phyloP scores from a whole-genome alignment of 37 sponge, comb jelly and placozoan genomes.

The Beroe ovata region DNA sequence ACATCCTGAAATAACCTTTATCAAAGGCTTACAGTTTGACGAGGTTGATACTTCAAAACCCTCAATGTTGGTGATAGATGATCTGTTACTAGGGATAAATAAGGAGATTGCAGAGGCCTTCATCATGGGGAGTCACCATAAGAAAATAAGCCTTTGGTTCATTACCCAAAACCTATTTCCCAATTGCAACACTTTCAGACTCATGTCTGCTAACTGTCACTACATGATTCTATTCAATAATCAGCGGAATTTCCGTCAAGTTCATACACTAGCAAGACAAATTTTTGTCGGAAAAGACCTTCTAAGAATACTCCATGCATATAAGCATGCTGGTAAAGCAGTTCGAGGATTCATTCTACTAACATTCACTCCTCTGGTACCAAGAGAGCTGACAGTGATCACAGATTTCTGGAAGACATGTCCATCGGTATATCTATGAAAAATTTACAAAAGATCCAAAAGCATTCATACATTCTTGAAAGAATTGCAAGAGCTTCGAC shows the following conservation, averaged over 20 bases:
- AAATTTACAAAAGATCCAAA: background rate
- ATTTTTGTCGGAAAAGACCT: conserved; percentile 28
- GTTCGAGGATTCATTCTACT: conserved; percentile 10
- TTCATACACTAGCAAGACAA: conserved; percentile 17
- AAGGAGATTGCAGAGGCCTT: conserved; percentile 11
- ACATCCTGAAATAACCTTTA: conserved; percentile 36
- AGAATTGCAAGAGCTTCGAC: background rate
- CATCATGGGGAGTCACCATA: conserved; percentile 22
- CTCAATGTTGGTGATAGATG: conserved; percentile 19
- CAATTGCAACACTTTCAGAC: conserved; percentile 38
- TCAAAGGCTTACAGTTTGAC: background rate
- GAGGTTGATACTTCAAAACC: background rate
- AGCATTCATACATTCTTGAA: conserved; percentile 13
- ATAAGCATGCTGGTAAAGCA: background rate
- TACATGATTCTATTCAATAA: conserved; percentile 13
- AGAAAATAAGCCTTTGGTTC: background rate
- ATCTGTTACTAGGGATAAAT: background rate
- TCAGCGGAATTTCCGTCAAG: conserved; percentile 24
- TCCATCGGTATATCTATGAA: conserved; percentile 2
- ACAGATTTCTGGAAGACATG: conserved; percentile 13
- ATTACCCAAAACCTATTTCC: conserved; percentile 39
- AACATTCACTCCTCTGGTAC: conserved; percentile 13
- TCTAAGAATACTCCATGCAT: background rate
- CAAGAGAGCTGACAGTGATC: conserved; percentile 18
- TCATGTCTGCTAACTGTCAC: conserved; percentile 43